Evolutionary conservation across 2,888 invertebrate species (phyloP).

Genomic region (Pyrrhosoma nymphula): DNA sequence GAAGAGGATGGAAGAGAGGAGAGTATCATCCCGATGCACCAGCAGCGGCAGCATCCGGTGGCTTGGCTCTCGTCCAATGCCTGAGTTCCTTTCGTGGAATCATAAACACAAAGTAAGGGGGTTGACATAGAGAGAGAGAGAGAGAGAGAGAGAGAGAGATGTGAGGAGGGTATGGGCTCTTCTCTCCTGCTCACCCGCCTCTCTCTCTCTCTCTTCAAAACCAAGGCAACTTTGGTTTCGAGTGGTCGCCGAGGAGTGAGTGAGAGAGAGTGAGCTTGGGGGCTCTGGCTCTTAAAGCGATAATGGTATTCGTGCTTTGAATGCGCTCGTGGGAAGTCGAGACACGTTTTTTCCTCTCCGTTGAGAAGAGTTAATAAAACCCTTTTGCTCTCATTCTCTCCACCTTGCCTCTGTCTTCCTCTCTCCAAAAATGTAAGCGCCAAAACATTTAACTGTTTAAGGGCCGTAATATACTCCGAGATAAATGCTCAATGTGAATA

Average conservation of each 20-base stretch:
- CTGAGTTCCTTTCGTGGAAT: neutral
- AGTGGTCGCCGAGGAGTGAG: slow-evolving; percentile 8
- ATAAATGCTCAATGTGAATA: neutral
- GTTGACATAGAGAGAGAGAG: neutral
- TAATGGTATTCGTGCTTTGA: slow-evolving; percentile 39
- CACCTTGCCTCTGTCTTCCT: neutral
- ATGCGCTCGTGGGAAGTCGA: neutral
- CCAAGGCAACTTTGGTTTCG: neutral
- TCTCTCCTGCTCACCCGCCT: neutral
- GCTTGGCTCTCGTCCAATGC: slow-evolving; percentile 3
- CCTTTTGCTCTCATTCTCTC: neutral
- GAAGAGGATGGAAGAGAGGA: neutral
- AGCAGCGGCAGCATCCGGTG: neutral
- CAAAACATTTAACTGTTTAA: neutral
- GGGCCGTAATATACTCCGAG: neutral
- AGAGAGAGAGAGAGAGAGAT: no score
- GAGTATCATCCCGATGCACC: neutral
- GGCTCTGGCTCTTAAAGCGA: neutral
- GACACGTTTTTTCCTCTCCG: neutral
- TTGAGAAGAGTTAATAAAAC: neutral
- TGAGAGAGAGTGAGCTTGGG: neutral
- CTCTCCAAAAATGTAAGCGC: neutral
- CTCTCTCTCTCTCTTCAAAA: neutral
- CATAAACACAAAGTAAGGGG: slow-evolving; percentile 26
- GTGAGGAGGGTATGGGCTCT: neutral